Conservation (phyloP, 1,140 invertebrate species). For the Meloidogyne chitwoodi region DNA sequence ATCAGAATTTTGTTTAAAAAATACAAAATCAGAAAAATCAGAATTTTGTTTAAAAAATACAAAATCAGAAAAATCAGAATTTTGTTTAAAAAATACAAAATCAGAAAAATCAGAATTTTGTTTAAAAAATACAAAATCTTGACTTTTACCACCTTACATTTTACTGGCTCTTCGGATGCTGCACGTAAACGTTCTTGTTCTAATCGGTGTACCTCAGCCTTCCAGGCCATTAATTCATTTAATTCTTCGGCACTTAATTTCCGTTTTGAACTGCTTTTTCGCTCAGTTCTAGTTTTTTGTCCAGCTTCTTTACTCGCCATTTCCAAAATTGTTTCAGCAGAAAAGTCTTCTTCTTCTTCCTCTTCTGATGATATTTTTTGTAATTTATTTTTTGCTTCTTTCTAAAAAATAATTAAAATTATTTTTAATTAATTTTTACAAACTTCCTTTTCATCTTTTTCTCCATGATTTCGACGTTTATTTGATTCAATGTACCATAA, state of each 20-base stretch:
- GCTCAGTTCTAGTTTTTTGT: constrained; percentile 1
- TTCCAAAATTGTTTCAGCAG: constrained; percentile 9
- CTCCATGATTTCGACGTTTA: constrained; percentile 9
- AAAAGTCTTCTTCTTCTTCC: constrained; percentile 6
- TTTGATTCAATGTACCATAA: constrained; percentile 28
- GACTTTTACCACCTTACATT: neutral
- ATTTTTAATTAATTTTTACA: neutral
- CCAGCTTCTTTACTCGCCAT: constrained; percentile 3
- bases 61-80: neutral
- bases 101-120: neutral
- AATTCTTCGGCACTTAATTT: constrained; percentile 8
- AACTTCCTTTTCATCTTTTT: neutral
- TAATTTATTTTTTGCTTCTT: neutral
- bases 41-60: neutral
- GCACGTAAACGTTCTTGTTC: constrained; percentile 1
- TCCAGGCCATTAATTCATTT: constrained; percentile 2
- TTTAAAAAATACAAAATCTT: neutral
- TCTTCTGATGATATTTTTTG: neutral
- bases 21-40: no score
- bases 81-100: no score
- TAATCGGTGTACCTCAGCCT: constrained; percentile 5
- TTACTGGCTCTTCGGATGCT: constrained; percentile 2
- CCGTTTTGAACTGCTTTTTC: constrained; percentile 8
- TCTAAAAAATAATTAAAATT: no score
- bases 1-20: neutral